A percentile compares a stretch with the other conserved stretches of the same genome.
phyloP scores from a whole-genome alignment of 2,888 invertebrate genomes.

The Leptura quadrifasciata region DNA sequence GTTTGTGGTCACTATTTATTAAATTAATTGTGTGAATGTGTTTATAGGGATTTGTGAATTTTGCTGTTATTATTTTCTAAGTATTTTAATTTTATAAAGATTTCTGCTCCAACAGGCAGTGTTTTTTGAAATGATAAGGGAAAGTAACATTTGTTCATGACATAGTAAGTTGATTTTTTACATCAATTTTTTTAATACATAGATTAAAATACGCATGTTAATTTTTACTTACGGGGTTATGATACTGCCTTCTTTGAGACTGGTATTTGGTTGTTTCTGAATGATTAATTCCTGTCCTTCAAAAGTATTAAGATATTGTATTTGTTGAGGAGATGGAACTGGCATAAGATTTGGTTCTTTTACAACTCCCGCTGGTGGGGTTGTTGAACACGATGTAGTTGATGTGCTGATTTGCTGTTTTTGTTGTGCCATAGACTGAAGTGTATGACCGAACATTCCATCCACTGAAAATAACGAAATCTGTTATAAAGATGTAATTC shows the following conservation, averaged over 20 bases:
- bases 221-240: constrained; percentile 87
- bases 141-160: too few relatives aligned
- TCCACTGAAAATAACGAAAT: constrained; percentile 71
- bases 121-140: too few relatives aligned
- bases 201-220: not conserved
- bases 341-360: constrained; percentile 96
- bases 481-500: not conserved
- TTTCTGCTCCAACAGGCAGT: too few relatives aligned
- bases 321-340: constrained; percentile 96
- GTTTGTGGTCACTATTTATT: not conserved
- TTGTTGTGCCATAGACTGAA: constrained; percentile 80
- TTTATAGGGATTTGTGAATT: too few relatives aligned
- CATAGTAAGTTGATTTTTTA: too few relatives aligned
- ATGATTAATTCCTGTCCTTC: constrained; percentile 97
- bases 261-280: constrained; percentile 96
- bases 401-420: constrained; percentile 74
- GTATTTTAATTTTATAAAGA: too few relatives aligned
- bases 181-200: too few relatives aligned
- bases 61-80: too few relatives aligned
- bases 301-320: constrained; percentile 95
- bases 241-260: constrained; percentile 85
- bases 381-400: constrained; percentile 68
- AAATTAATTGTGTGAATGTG: too few relatives aligned
- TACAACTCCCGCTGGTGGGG: constrained; percentile 64
- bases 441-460: constrained; percentile 80